phyloP scores from a whole-genome alignment of 2,797 vertebrate species.

The Sylvia borin region DNA sequence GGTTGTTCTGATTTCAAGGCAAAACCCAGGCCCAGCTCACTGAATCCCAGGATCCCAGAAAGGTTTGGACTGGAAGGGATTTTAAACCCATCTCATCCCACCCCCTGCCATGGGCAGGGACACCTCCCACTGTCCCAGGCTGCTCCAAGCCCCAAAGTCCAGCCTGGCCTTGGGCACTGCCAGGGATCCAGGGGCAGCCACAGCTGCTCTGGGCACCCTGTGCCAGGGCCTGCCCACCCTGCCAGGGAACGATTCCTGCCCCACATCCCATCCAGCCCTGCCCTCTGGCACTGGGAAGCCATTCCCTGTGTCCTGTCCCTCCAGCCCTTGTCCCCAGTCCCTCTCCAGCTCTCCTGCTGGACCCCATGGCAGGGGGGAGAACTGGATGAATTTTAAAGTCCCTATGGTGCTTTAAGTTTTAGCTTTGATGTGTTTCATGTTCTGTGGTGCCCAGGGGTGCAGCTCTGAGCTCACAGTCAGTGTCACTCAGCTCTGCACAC shows the following conservation, averaged over 20 bases:
- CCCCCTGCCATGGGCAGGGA: not conserved
- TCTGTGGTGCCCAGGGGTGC: no score
- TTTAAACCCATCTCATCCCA: rapidly evolving
- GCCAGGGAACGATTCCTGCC: not conserved
- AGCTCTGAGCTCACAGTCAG: no score
- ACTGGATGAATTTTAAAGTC: not conserved
- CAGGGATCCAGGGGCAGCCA: not conserved
- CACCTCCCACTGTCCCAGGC: not conserved
- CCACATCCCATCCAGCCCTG: not conserved
- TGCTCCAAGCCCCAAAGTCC: not conserved
- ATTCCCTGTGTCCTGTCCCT: not conserved
- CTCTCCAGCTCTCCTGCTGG: not conserved
- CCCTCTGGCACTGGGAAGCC: not conserved
- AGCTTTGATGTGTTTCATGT: not conserved
- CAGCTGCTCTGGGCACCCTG: not conserved
- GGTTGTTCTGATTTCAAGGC: not conserved
- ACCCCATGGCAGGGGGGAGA: not conserved
- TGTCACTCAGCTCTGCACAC: no score
- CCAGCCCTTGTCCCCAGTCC: not conserved
- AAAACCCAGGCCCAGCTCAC: not conserved
- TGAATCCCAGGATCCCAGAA: not conserved
- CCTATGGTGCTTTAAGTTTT: not conserved
- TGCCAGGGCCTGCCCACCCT: not conserved
- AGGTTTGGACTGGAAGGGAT: not conserved
- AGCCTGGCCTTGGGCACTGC: rapidly evolving